phyloP scores from a whole-genome alignment of 2,888 invertebrate species.

The Cactoblastis cactorum region DNA sequence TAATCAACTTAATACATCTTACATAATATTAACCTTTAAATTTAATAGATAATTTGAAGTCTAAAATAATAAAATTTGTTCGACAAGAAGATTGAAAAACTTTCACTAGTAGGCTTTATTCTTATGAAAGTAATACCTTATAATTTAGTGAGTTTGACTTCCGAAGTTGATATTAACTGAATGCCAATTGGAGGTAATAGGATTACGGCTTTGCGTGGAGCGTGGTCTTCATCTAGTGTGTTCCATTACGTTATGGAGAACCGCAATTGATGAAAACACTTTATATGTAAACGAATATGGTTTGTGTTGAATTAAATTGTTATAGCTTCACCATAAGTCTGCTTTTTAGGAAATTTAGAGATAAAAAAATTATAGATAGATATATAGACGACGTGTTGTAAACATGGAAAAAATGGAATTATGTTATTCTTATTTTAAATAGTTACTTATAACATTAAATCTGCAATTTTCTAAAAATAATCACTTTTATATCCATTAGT shows the following conservation, averaged over 20 bases:
- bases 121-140: constrained; percentile 5
- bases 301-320: not conserved
- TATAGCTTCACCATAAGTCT: too few relatives aligned
- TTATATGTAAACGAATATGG: constrained; percentile 15
- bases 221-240: not conserved
- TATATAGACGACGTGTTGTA: too few relatives aligned
- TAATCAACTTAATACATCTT: too few relatives aligned
- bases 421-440: too few relatives aligned
- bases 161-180: constrained; percentile 9
- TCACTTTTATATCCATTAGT: too few relatives aligned
- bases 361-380: too few relatives aligned
- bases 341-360: not conserved
- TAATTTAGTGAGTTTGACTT: not conserved
- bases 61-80: not conserved
- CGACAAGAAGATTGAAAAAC: constrained; percentile 6
- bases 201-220: not conserved
- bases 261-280: constrained; percentile 14
- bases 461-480: too few relatives aligned
- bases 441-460: too few relatives aligned
- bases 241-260: not conserved
- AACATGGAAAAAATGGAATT: too few relatives aligned
- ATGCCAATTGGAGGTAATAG: constrained; percentile 3
- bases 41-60: not conserved
- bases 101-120: not conserved
- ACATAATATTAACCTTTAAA: too few relatives aligned